Conservation (phyloP, 2,797 vertebrate species). For the Enteromius argenteus region DNA sequence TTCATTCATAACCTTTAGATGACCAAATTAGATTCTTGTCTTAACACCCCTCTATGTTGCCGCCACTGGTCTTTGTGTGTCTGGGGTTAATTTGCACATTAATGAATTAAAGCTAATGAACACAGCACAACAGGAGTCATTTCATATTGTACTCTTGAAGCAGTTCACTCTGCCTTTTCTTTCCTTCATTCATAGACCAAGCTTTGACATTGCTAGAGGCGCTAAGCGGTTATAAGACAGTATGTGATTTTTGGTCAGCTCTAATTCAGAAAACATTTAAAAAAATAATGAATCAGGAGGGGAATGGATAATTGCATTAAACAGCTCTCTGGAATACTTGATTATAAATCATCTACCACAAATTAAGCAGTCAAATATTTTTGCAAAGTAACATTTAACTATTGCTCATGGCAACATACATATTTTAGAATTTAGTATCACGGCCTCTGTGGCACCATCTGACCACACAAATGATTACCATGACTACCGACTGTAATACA, state of each 20-base stretch:
- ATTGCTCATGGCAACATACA: not conserved
- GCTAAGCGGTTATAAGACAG: conserved; percentile 3
- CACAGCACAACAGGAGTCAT: conserved; percentile 48
- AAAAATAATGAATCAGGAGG: not conserved
- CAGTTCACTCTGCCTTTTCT: not conserved
- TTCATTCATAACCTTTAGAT: conserved; percentile 62
- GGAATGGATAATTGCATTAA: not conserved
- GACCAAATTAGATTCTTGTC: conserved; percentile 57
- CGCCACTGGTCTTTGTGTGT: conserved; percentile 21
- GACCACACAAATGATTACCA: not conserved
- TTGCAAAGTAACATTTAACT: not conserved
- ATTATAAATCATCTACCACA: not conserved
- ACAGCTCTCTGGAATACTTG: not conserved
- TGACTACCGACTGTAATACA: not conserved
- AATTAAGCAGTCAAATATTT: not conserved
- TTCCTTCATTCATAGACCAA: not conserved
- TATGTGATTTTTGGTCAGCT: not conserved
- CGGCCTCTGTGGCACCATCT: not conserved
- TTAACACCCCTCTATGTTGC: conserved; percentile 36
- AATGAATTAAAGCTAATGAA: conserved; percentile 58
- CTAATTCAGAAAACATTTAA: not conserved
- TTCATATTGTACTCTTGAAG: conserved; percentile 39
- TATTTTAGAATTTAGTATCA: not conserved
- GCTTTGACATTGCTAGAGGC: not conserved
- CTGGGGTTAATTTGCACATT: conserved; percentile 60